Evolutionary conservation across 2,797 vertebrate species (phyloP).

Genomic region (Eremophila alpestris): DNA sequence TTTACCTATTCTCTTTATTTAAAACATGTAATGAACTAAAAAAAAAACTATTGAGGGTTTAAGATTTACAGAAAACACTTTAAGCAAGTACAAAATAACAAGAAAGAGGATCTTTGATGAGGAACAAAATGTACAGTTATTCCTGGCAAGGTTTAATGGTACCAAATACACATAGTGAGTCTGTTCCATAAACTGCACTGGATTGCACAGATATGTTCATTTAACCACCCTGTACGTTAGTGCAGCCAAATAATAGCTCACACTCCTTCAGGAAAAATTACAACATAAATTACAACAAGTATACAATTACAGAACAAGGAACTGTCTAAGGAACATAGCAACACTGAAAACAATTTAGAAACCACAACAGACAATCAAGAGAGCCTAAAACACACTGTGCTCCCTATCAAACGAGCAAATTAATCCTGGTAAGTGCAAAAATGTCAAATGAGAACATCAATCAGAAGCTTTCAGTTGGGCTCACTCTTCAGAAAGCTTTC

Average conservation of each 20-base stretch:
- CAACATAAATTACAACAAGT: neutral
- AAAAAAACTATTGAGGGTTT: neutral
- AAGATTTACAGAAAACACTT: neutral
- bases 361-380: neutral
- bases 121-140: neutral
- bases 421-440: neutral
- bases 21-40: neutral
- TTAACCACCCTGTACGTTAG: neutral
- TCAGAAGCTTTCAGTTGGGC: neutral
- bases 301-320: neutral
- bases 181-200: neutral
- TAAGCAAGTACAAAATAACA: neutral
- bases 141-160: slow-evolving; percentile 8
- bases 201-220: neutral
- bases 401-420: neutral
- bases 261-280: neutral
- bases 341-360: neutral
- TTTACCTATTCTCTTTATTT: neutral
- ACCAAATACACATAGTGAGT: neutral
- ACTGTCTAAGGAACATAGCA: neutral
- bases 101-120: neutral
- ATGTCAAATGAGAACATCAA: neutral
- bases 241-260: slow-evolving; percentile 24
- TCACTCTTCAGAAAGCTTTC: neutral
- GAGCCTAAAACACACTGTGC: neutral